Base-by-base conservation (phyloP, 2,888 invertebrate genomes). In the Trichacis sp. region DNA sequence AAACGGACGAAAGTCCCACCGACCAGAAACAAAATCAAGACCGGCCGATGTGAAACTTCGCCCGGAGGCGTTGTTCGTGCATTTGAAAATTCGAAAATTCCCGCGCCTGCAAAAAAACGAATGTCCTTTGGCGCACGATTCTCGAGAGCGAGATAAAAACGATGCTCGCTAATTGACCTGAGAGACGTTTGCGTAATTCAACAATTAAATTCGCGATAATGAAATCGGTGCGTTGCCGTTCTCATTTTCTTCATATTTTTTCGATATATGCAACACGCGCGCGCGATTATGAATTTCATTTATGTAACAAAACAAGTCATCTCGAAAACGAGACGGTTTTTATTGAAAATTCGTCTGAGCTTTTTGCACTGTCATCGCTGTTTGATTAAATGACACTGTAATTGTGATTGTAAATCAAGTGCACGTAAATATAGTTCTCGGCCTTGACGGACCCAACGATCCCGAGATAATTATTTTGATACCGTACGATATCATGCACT, bases 1-100 rank as follows among this genome's bases (percentile, higher is more conserved):
- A 83, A 83, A 83, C 83, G 84, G 84, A 83, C 84, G 84, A 83
- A 83, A 84, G 82, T 82, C 84, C 84, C 84, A 84, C 83, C 84
- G 83, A 83, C 83, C 83, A 50, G 68, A 47, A 65, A 50, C 17
- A 52, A 63, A 52, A 17, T 60, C 57, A 46, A 63, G 70, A 48
- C 80, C 77, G 83, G 83, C 74, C 83, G 83, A 76, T 77, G 83
- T 33, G 69, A 78, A 80, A 81, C 78, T 62, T 83, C 83, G 74
- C 74, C 83, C 83, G 83, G 80, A 73, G 70, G 82, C 81, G 78
- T 77, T 65, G 69, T 77, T 81, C 80, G 76, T 72, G 33, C 33
- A 30, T 56, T 36, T 19, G n/a, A n/a, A n/a, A n/a, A n/a, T n/a
- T n/a, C n/a, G n/a, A n/a, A n/a, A n/a, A n/a, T n/a, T n/a, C n/a